phyloP scores from a whole-genome alignment of 2,888 invertebrate species.

The Hylaea fasciaria region DNA sequence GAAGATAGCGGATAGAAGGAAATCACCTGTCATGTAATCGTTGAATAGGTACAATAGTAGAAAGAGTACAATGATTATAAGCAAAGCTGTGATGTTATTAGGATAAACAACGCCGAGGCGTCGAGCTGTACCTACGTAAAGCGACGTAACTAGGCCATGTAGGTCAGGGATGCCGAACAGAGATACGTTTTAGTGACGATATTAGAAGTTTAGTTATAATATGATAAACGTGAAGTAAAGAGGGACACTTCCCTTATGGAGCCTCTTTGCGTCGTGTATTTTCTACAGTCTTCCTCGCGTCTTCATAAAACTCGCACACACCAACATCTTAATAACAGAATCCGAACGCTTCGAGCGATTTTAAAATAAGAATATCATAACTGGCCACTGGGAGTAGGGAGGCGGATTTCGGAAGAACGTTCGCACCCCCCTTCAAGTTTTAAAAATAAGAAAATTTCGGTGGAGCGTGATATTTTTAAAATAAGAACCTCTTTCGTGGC shows the following conservation, averaged over 20 bases:
- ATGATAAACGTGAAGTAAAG: slow-evolving; percentile 47
- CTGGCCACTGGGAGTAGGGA: slow-evolving; percentile 73
- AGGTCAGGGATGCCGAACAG: slow-evolving; percentile 62
- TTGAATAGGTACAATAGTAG: no score
- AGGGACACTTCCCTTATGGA: slow-evolving; percentile 43
- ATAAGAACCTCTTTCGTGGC: slow-evolving; percentile 83
- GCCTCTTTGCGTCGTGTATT: slow-evolving; percentile 63
- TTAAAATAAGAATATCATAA: slow-evolving; percentile 84
- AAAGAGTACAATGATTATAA: no score
- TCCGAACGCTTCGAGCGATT: slow-evolving; percentile 82
- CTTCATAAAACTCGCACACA: slow-evolving; percentile 76
- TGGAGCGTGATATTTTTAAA: slow-evolving; percentile 85
- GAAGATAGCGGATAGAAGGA: no score
- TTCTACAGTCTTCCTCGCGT: slow-evolving; percentile 53
- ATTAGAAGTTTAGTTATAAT: slow-evolving; percentile 59
- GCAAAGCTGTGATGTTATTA: no score
- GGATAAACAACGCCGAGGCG: neutral
- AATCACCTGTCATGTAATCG: no score
- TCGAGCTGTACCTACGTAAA: neutral
- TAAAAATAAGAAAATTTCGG: slow-evolving; percentile 84
- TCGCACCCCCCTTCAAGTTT: slow-evolving; percentile 74
- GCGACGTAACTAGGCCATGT: slow-evolving; percentile 60
- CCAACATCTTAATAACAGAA: slow-evolving; percentile 82
- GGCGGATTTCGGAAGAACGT: slow-evolving; percentile 81
- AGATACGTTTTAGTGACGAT: slow-evolving; percentile 54